Percentiles rank a stretch among this genome's conserved stretches.
Evolutionary conservation across 2,888 invertebrate species (phyloP).

Genomic region (Acanthosepion pharaonis): DNA sequence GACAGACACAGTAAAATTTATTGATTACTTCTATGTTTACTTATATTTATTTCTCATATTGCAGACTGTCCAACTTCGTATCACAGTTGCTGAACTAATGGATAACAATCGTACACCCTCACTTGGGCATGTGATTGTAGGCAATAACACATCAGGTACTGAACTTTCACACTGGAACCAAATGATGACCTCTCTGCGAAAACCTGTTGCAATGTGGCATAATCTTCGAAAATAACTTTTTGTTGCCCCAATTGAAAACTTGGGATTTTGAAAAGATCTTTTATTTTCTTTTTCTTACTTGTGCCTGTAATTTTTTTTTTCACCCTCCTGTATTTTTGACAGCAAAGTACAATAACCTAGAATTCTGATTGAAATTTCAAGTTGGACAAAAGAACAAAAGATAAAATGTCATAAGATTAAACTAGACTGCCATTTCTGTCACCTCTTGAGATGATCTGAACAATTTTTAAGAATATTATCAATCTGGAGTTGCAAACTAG

Average conservation of each 20-base stretch:
- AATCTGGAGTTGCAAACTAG: no score
- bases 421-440: background rate
- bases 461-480: no score
- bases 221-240: slow-evolving; percentile 78
- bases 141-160: slow-evolving; percentile 83
- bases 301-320: slow-evolving; percentile 17
- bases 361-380: slow-evolving; percentile 15
- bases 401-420: background rate
- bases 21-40: slow-evolving; percentile 24
- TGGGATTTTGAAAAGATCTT: slow-evolving; percentile 17
- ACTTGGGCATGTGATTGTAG: slow-evolving; percentile 87
- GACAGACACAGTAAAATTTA: no score
- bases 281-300: background rate
- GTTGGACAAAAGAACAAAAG: background rate
- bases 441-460: no score
- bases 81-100: slow-evolving; percentile 78
- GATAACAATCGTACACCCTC: slow-evolving; percentile 79
- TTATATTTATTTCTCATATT: slow-evolving; percentile 52
- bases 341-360: background rate
- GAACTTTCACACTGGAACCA: slow-evolving; percentile 87
- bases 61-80: slow-evolving; percentile 83
- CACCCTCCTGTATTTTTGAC: background rate
- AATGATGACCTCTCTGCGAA: slow-evolving; percentile 85
- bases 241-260: background rate
- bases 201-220: slow-evolving; percentile 90